Percentiles rank a stretch among this genome's conserved stretches.
phyloP scores from a whole-genome alignment of 2,113 vertebrate genomes.

The Baryphthengus martii region DNA sequence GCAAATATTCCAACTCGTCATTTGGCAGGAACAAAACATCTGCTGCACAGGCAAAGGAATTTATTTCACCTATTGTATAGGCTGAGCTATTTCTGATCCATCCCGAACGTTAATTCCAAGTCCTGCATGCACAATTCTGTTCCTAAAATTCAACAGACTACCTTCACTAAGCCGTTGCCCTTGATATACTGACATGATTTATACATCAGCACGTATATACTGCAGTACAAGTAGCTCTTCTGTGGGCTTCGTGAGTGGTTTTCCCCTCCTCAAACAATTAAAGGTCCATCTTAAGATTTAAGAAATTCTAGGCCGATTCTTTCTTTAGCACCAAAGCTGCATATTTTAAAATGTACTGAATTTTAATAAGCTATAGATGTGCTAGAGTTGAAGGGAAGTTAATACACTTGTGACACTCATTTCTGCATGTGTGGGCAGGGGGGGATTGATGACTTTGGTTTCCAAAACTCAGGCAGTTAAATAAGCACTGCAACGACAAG shows the following conservation, averaged over 20 bases:
- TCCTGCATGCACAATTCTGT: neutral
- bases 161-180: neutral
- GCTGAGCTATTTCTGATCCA: neutral
- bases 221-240: neutral
- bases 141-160: neutral
- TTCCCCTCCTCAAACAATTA: neutral
- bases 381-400: neutral
- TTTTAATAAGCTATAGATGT: neutral
- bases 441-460: neutral
- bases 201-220: neutral
- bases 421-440: accelerated
- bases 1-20: neutral
- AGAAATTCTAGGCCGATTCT: neutral
- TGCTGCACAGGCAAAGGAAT: neutral
- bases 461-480: neutral
- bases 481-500: neutral
- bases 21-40: neutral
- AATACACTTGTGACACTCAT: neutral
- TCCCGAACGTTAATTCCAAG: neutral
- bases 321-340: neutral
- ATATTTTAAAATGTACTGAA: neutral
- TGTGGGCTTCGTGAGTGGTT: neutral
- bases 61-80: neutral
- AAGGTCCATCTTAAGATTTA: neutral
- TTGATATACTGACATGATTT: neutral